Base-by-base conservation (phyloP, 2,797 vertebrate species). In the Eutrigla gurnardus region DNA sequence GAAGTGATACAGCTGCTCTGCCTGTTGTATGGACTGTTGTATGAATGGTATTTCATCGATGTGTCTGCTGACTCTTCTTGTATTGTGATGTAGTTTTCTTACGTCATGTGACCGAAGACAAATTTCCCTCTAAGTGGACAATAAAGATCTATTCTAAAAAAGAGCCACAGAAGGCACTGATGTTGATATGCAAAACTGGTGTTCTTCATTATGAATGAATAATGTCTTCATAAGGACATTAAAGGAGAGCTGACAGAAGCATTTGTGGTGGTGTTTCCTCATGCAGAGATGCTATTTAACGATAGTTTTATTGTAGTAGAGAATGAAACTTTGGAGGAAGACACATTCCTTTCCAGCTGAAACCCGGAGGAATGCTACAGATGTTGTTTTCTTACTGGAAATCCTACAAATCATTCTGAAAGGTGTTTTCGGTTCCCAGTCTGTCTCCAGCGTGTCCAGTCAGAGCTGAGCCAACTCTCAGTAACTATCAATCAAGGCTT, bases 351-450 rank as follows among this genome's bases (percentile, higher is more conserved):
- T 2, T 42, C 57, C 63, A 58, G 43, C 42, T 61, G 67, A 78
- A 69, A 80, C 53, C 17, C 33, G 49, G 60, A 60, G 70, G 67
- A 77, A 79, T 40, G 61, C 62, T 85, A 73, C 86, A 89, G 82
- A 89, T 90, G 86, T 84, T 81, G 25, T 75, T 67, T 77, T 65
- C 64, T 90, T 79, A 72, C 17, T 66, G 66, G 55, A 65, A 85
- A 78, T 77, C 63, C 62, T 81, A 37, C 18, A 17, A 69, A 57
- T 84, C 63, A 50, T 65, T 84, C 77, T 71, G 76, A 83, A 75
- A 81, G 66, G 33, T 37, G 9, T 73, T 84, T 66, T 75, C 70
- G 55, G 80, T 92, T 93, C 90, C 91, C 66, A 70, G 47, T 76
- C 78, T 73, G 53, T 72, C 65, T 59, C 61, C 54, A 71, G 75